Percentiles rank a stretch among this genome's conserved stretches.
Evolutionary conservation across 1,140 invertebrate genomes (phyloP).

Genomic region (Fopius arisanus): DNA sequence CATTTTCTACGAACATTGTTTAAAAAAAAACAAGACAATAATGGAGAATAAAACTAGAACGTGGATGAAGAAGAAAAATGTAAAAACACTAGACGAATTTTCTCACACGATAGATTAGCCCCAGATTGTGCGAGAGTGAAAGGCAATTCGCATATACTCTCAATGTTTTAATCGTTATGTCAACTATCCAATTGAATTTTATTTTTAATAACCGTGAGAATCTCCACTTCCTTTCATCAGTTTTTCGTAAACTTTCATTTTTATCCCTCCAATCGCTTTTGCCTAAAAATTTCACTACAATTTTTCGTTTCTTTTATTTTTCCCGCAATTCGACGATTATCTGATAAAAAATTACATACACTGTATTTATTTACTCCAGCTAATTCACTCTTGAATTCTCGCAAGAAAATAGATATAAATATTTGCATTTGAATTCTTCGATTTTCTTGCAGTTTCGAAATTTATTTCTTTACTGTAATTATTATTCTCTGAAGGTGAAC

Average conservation of each 20-base stretch:
- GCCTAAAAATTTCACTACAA: too few species aligned
- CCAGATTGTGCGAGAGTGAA: not conserved
- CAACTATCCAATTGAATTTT: not conserved
- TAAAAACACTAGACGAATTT: not conserved
- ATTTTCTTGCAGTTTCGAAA: too few species aligned
- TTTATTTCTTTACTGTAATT: too few species aligned
- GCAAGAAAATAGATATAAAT: too few species aligned
- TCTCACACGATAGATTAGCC: not conserved
- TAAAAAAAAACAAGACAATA: not conserved
- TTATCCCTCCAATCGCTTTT: not conserved
- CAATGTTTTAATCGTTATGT: constrained; percentile 2
- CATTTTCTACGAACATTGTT: not conserved
- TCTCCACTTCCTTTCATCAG: not conserved
- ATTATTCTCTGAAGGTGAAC: too few species aligned
- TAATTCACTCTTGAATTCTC: too few species aligned
- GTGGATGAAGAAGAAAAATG: not conserved
- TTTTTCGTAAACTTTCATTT: not conserved
- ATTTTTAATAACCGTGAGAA: not conserved
- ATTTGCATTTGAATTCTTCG: too few species aligned
- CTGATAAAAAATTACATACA: too few species aligned
- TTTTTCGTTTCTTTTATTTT: too few species aligned
- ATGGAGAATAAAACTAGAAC: not conserved
- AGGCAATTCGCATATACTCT: not conserved
- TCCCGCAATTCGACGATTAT: too few species aligned
- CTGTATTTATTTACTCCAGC: too few species aligned